Evolutionary conservation across 2,113 vertebrate genomes (phyloP).

Genomic region (Pimephales promelas): DNA sequence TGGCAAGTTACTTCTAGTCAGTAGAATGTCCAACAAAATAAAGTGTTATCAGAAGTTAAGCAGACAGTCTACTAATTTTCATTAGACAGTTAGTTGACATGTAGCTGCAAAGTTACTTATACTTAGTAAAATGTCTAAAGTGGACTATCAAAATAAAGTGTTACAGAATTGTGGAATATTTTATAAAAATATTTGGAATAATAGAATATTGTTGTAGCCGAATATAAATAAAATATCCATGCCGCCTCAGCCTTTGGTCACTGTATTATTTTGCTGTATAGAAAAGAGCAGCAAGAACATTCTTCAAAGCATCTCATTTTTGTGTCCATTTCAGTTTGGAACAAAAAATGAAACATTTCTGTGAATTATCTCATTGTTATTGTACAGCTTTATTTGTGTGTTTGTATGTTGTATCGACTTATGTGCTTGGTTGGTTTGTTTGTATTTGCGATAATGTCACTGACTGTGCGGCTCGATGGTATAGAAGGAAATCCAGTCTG

Average conservation of each 20-base stretch:
- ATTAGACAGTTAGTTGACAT: no score
- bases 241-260: neutral
- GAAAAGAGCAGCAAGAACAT: neutral
- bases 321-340: neutral
- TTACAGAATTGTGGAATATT: neutral
- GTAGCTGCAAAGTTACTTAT: no score
- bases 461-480: conserved; percentile 43
- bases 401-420: neutral
- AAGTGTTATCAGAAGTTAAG: no score
- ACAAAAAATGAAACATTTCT: no score
- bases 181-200: no score
- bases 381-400: neutral
- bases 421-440: conserved; percentile 17
- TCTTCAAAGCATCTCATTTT: neutral
- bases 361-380: neutral
- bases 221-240: neutral
- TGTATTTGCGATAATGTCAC: conserved; percentile 39
- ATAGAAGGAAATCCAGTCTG: conserved; percentile 67
- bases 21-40: no score
- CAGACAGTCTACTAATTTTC: no score
- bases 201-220: no score
- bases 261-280: neutral
- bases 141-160: no score
- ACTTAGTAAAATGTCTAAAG: no score
- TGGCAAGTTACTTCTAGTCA: no score